Conservation (phyloP, 2,888 invertebrate genomes). For the Chrysotoxum bicinctum region DNA sequence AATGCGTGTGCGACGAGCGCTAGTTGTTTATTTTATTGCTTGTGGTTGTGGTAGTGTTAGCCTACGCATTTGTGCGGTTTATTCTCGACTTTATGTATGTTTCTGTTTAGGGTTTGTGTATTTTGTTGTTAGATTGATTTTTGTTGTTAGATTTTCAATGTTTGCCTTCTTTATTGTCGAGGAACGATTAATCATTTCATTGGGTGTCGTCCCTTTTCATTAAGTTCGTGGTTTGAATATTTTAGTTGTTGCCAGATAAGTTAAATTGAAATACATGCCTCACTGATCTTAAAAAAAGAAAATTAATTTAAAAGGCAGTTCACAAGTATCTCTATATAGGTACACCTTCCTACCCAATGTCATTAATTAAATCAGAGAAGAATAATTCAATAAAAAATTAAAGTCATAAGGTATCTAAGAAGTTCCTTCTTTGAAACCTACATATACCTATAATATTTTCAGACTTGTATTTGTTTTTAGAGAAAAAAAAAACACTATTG, state of each 20-base stretch:
- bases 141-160: constrained; percentile 43
- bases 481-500: too few relatives aligned
- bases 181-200: constrained; percentile 59
- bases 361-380: not conserved
- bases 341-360: not conserved
- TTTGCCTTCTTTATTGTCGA: constrained; percentile 32
- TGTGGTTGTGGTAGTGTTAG: constrained; percentile 61
- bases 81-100: constrained; percentile 24
- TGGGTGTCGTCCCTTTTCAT: constrained; percentile 35
- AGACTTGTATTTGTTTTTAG: too few relatives aligned
- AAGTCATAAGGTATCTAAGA: too few relatives aligned
- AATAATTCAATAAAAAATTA: too few relatives aligned
- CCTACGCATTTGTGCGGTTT: constrained; percentile 65
- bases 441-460: too few relatives aligned
- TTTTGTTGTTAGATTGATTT: constrained; percentile 62
- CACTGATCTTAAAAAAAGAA: constrained; percentile 42
- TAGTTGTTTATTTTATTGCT: constrained; percentile 58
- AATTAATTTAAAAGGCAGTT: not conserved
- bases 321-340: not conserved
- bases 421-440: too few relatives aligned
- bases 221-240: constrained; percentile 60
- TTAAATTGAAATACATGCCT: constrained; percentile 64
- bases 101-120: not conserved
- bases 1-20: constrained; percentile 23
- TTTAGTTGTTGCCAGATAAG: constrained; percentile 31